phyloP scores from a whole-genome alignment of 2,797 vertebrate genomes.

The Myioborus miniatus region DNA sequence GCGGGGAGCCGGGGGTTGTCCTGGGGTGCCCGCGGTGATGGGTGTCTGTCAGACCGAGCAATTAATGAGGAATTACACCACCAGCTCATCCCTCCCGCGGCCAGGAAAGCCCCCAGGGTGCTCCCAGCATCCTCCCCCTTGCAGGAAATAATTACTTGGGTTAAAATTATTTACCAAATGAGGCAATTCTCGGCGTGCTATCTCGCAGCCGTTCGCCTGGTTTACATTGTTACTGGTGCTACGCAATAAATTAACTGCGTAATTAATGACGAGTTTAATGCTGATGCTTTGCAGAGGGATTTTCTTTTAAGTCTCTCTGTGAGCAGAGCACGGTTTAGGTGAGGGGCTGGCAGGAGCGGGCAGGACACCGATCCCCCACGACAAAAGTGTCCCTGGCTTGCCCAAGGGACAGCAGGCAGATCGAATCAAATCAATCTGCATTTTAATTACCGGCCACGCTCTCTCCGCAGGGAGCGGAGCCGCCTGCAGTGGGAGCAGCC shows the following conservation, averaged over 20 bases:
- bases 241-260: conserved; percentile 64
- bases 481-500: not conserved
- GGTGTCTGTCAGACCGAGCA: accelerated
- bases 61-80: conserved; percentile 58
- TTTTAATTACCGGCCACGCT: conserved; percentile 35
- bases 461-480: not conserved
- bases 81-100: conserved; percentile 13
- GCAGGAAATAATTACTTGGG: conserved; percentile 67
- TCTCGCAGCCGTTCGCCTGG: conserved; percentile 31
- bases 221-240: conserved; percentile 35
- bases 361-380: not conserved
- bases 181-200: conserved; percentile 53
- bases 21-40: accelerated
- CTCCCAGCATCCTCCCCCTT: not conserved
- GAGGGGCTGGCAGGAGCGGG: not conserved
- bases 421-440: conserved; percentile 31
- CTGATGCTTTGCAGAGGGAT: conserved; percentile 35
- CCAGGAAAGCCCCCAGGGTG: not conserved
- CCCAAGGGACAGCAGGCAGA: not conserved
- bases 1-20: accelerated
- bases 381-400: not conserved
- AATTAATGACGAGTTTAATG: conserved; percentile 66
- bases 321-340: accelerated
- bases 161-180: conserved; percentile 75
- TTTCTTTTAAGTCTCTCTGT: not conserved